Evolutionary conservation across 2,797 vertebrate genomes (phyloP).

Genomic region (Fratercula arctica): DNA sequence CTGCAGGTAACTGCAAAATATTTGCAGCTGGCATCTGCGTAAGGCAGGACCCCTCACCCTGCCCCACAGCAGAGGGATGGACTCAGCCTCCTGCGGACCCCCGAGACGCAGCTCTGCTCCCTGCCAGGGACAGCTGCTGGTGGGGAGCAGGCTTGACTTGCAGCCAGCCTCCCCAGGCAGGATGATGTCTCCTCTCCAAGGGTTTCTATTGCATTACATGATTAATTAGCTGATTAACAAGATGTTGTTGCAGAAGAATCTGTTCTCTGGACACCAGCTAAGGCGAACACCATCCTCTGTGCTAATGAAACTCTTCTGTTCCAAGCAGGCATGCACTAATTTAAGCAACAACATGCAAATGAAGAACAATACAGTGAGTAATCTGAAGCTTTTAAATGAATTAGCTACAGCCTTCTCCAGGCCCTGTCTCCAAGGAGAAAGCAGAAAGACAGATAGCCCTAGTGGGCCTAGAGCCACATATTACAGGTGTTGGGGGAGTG

Average conservation of each 20-base stretch:
- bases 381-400: constrained; percentile 12
- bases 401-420: neutral
- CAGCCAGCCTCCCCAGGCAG: neutral
- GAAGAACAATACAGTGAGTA: constrained; percentile 14
- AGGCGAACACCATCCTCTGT: neutral
- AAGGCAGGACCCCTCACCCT: neutral
- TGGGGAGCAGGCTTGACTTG: neutral
- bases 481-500: neutral
- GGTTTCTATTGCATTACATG: constrained; percentile 41
- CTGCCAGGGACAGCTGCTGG: neutral
- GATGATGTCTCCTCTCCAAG: neutral
- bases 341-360: constrained; percentile 48
- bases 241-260: constrained; percentile 39
- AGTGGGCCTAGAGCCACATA: neutral
- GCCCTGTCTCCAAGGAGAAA: neutral
- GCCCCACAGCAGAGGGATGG: neutral
- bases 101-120: fast-evolving
- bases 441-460: neutral
- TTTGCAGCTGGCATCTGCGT: neutral
- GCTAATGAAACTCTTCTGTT: constrained; percentile 43
- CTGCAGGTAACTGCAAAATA: neutral
- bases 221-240: constrained; percentile 69
- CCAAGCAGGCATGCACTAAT: neutral
- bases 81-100: neutral
- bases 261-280: neutral